phyloP scores from a whole-genome alignment of 2,888 invertebrate genomes.

The Clanis bilineata region DNA sequence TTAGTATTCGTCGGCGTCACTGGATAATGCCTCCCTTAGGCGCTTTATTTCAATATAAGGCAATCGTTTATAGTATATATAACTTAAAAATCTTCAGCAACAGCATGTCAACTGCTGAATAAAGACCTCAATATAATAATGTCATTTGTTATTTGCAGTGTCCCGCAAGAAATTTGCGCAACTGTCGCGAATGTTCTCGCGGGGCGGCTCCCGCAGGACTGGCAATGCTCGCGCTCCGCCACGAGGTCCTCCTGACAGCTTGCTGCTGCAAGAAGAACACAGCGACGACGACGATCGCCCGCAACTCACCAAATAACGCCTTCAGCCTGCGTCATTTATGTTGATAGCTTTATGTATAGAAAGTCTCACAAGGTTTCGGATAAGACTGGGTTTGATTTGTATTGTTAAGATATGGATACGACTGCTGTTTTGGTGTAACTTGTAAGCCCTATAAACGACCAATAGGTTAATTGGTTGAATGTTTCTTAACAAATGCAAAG shows the following conservation, averaged over 20 bases:
- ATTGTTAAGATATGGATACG: constrained; percentile 50
- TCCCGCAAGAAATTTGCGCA: constrained; percentile 92
- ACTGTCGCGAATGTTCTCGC: constrained; percentile 88
- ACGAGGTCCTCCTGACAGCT: constrained; percentile 80
- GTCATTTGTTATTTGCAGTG: constrained; percentile 63
- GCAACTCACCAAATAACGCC: constrained; percentile 48
- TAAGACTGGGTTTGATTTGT: constrained; percentile 71
- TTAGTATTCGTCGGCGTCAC: too few species aligned
- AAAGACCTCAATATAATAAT: too few species aligned
- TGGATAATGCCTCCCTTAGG: too few species aligned
- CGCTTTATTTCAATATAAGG: too few species aligned
- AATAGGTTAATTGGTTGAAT: constrained; percentile 3
- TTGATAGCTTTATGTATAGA: constrained; percentile 41
- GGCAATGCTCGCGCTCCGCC: constrained; percentile 63
- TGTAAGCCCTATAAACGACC: neutral
- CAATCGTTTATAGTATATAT: too few species aligned
- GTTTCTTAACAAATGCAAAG: constrained; percentile 5
- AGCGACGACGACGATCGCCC: constrained; percentile 83
- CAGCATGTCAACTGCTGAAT: too few species aligned
- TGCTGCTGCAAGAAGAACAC: constrained; percentile 83
- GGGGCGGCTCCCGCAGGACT: constrained; percentile 81
- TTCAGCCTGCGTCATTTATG: constrained; percentile 2
- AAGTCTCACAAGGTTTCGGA: constrained; percentile 60
- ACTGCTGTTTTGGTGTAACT: constrained; percentile 39
- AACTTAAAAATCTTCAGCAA: too few species aligned